A percentile compares a stretch with the other conserved stretches of the same genome.
Evolutionary conservation across 1,140 invertebrate species (phyloP).

Genomic region (Dysdera silvatica): DNA sequence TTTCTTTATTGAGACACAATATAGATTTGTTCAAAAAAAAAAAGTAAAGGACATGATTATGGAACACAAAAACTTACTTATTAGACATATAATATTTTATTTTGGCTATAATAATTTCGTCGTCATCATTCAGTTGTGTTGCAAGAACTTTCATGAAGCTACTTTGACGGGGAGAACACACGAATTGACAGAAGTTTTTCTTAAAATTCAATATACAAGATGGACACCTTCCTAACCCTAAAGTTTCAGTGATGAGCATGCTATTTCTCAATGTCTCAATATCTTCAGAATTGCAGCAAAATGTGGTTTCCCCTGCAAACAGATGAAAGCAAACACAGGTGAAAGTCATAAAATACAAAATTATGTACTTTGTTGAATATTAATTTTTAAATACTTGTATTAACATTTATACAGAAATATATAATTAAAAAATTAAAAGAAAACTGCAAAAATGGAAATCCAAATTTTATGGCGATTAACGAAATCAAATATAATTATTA

Average conservation of each 20-base stretch:
- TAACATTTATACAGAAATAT: no score
- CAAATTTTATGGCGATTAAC: no score
- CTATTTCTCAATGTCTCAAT: neutral
- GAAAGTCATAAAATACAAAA: no score
- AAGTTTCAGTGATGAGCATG: slow-evolving; percentile 1
- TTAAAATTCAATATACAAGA: slow-evolving; percentile 34
- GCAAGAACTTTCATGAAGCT: slow-evolving; percentile 30
- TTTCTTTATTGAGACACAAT: neutral
- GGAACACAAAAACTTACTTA: no score
- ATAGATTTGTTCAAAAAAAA: neutral
- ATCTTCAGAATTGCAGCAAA: slow-evolving; percentile 18
- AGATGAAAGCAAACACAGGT: no score
- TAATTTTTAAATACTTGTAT: no score
- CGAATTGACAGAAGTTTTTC: slow-evolving; percentile 32
- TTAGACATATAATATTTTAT: slow-evolving; percentile 24
- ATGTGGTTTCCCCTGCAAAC: slow-evolving; percentile 8
- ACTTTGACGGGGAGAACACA: slow-evolving; percentile 32
- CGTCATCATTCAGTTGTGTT: slow-evolving; percentile 16
- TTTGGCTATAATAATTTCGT: slow-evolving; percentile 7
- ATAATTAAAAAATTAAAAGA: no score
- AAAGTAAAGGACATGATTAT: neutral
- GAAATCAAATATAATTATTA: no score
- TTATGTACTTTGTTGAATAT: no score
- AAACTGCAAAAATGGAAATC: no score
- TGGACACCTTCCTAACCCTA: slow-evolving; percentile 33